Evolutionary conservation across 2,113 vertebrate genomes (phyloP), one percentile per base, ranked within the genome.

Genomic region (Nipponia nippon): DNA sequence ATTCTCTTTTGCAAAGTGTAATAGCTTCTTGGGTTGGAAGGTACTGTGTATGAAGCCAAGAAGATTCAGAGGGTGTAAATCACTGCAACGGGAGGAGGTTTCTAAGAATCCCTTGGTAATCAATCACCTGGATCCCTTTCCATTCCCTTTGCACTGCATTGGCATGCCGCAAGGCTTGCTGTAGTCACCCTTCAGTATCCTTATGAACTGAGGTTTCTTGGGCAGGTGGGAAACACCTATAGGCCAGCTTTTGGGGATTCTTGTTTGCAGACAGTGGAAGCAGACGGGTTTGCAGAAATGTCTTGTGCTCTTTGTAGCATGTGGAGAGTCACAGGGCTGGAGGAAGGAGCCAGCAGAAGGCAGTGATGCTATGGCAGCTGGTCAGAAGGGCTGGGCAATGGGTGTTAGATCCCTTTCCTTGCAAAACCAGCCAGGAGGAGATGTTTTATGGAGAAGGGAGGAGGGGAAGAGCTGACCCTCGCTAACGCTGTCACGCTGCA

Each of bases 291-390:
- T 40, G 70, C 47, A 66, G 69, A 13, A 66, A 59, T 2, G 10
- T 15, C 67, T 77, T 2, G 0, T 5, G 20, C 26, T 38, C 22
- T 27, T 42, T 26, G 46, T 22, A 42, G 50, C 3, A 4, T 0
- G 2, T 3, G 47, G 78, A 23, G 70, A 63, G 22, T 17, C 21
- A 5, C 23, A 2, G 53, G 34, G 27, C 3, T 3, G 27, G 44
- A 52, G 52, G 46, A 75, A 63, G 40, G 71, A 65, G 42, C 47
- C 38, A 30, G 75, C 63, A 90, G 81, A 80, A 71, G 84, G 72
- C 69, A 49, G 81, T 16, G 87, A 46, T 73, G 77, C 32, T 55
- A 6, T 70, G 50, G 70, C 16, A 63, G 52, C 26, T 15, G 30
- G 34, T 25, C 0, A 2, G 78, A 18, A 61, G 18, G 14, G 65